phyloP scores from a whole-genome alignment of 2,888 invertebrate genomes.

The Agrypnus murinus region DNA sequence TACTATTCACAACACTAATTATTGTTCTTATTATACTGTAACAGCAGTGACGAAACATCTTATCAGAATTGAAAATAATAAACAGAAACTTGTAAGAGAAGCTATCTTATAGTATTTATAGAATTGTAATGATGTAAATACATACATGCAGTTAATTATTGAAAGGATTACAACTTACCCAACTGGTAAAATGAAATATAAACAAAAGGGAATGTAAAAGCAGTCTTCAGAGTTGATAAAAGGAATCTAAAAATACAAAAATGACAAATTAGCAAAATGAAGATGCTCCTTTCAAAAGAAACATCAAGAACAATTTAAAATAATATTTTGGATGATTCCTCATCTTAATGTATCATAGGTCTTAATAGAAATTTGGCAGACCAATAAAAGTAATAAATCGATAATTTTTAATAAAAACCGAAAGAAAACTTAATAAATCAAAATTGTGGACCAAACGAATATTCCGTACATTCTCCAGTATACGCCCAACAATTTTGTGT shows the following conservation, averaged over 20 bases:
- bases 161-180: conserved; percentile 23
- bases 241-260: conserved; percentile 44
- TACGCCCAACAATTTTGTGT: conserved; percentile 68
- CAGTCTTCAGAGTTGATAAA: conserved; percentile 43
- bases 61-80: no score
- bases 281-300: conserved; percentile 7
- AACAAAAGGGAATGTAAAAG: conserved; percentile 41
- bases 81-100: no score
- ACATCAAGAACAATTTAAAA: neutral
- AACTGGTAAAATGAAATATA: conserved; percentile 10
- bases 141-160: no score
- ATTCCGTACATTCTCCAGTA: conserved; percentile 65
- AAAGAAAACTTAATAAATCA: conserved; percentile 67
- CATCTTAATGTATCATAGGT: neutral
- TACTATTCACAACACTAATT: no score
- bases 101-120: no score
- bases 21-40: no score
- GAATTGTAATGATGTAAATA: no score
- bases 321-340: no score
- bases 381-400: conserved; percentile 59
- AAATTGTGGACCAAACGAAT: conserved; percentile 66
- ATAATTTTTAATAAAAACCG: conserved; percentile 68
- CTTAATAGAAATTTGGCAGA: conserved; percentile 44
- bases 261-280: conserved; percentile 5
- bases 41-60: no score